A percentile compares a stretch with the other conserved stretches of the same genome.
Conservation (phyloP, 2,113 vertebrate genomes). For the Empidonax traillii region DNA sequence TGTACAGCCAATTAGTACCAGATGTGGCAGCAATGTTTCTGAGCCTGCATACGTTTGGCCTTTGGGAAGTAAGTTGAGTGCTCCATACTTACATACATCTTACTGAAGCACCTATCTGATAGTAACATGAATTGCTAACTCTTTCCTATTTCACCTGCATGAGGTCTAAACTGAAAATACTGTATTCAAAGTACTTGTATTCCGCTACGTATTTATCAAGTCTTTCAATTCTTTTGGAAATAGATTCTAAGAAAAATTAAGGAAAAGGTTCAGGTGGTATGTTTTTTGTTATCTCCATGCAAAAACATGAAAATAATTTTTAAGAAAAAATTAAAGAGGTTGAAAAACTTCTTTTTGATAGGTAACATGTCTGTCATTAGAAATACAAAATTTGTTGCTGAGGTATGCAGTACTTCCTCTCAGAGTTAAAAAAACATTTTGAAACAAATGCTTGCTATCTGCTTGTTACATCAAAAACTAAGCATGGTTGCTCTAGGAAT, state of each 20-base stretch:
- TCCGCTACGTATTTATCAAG: not conserved
- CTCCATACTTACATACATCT: not conserved
- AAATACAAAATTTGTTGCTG: not conserved
- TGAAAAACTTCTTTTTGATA: not conserved
- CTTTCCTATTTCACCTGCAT: not conserved
- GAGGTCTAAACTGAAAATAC: not conserved
- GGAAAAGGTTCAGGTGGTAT: not conserved
- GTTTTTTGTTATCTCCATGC: not conserved
- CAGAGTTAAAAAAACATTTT: not conserved
- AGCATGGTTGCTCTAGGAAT: not conserved
- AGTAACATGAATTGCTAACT: not conserved
- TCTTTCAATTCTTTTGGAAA: not conserved
- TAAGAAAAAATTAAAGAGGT: not conserved
- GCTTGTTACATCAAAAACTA: not conserved
- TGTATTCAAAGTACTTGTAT: not conserved
- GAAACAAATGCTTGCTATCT: not conserved
- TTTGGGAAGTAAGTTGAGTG: not conserved
- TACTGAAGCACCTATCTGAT: not conserved
- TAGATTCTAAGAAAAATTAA: not conserved
- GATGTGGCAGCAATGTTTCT: not conserved
- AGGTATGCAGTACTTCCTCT: not conserved
- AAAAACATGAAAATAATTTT: not conserved
- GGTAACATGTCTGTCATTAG: not conserved
- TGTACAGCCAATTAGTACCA: constrained; percentile 33
- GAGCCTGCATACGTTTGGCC: not conserved